These are phyloP conservation scores for Drosophila pseudoananassae DNA, from an alignment of 1,140 invertebrate genomes.

Conservation along the genomic window DNA sequence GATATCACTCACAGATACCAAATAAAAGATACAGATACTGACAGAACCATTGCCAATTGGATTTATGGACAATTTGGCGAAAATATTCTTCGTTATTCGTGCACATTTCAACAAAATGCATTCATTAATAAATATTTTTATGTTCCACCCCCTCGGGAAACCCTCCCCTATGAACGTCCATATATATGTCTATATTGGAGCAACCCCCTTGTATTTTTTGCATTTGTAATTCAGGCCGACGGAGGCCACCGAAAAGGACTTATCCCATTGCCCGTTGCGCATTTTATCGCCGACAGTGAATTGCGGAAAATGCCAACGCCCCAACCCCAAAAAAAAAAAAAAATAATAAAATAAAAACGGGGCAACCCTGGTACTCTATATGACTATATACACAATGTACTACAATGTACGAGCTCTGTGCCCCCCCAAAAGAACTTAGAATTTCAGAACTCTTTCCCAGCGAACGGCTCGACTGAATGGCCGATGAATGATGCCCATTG, in stretches of 20 bases:
- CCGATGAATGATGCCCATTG: conserved; percentile 79
- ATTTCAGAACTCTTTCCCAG: conserved; percentile 47
- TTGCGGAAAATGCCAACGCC: conserved; percentile 72
- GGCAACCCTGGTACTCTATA: neutral
- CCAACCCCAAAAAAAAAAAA: conserved; percentile 10
- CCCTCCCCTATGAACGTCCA: no score
- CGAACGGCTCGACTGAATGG: conserved; percentile 43
- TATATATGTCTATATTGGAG: neutral
- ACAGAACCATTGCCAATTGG: conserved; percentile 48
- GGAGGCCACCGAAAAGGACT: conserved; percentile 30
- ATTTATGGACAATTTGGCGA: conserved; percentile 40
- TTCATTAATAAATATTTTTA: conserved; percentile 53
- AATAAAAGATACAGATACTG: conserved; percentile 18
- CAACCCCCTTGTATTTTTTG: conserved; percentile 4
- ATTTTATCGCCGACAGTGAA: conserved; percentile 63
- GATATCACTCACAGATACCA: conserved; percentile 6
- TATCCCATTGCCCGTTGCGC: conserved; percentile 60
- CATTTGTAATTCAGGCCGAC: neutral
- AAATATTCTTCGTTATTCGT: conserved; percentile 3
- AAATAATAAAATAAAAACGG: no score
- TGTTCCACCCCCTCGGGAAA: conserved; percentile 20
- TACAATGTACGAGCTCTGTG: conserved; percentile 52
- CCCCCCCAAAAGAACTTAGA: neutral
- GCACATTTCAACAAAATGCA: conserved; percentile 17
- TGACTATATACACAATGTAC: no score